phyloP scores from a whole-genome alignment of 2,113 vertebrate species.

The Percina caprodes region DNA sequence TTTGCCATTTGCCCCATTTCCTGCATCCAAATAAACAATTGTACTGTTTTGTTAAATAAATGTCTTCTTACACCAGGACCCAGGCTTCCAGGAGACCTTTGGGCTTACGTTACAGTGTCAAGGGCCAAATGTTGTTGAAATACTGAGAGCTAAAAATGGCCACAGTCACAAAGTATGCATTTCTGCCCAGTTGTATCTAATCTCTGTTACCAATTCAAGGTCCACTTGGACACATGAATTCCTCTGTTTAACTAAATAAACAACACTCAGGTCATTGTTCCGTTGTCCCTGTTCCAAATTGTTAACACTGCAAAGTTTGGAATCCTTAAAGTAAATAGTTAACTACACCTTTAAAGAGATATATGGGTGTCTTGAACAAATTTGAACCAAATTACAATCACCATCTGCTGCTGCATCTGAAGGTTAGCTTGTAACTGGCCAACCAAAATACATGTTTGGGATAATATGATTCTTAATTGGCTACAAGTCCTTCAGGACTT shows the following conservation, averaged over 20 bases:
- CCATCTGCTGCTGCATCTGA: background rate
- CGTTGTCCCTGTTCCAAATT: background rate
- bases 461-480: background rate
- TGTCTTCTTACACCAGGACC: background rate
- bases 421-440: background rate
- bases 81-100: background rate
- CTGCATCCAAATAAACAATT: background rate
- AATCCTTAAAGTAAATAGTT: background rate
- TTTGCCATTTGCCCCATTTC: background rate
- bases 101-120: background rate
- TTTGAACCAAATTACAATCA: background rate
- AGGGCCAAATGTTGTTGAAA: background rate
- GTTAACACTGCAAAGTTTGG: background rate
- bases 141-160: background rate
- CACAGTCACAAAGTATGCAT: background rate
- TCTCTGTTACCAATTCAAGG: slow-evolving; percentile 25
- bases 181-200: slow-evolving; percentile 10
- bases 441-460: background rate
- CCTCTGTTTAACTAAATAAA: background rate
- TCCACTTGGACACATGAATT: background rate
- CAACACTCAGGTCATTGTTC: background rate
- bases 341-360: background rate
- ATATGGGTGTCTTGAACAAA: background rate
- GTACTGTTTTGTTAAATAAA: slow-evolving; percentile 2
- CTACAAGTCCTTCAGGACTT: background rate